Evolutionary conservation across 2,797 vertebrate genomes (phyloP).

Genomic region (Peromyscus attwateri): DNA sequence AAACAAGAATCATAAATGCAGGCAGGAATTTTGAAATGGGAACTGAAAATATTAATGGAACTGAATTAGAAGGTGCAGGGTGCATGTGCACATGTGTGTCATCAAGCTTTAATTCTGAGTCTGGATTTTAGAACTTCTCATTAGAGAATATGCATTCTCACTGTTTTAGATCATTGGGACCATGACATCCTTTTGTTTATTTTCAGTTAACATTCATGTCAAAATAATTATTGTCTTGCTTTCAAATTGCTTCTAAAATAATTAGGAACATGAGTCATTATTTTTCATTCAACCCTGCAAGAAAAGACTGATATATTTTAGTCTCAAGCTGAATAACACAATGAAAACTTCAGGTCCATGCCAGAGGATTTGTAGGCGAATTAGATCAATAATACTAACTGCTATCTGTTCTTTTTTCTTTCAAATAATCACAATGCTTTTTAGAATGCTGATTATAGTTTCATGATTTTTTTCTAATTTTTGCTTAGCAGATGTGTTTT

Average conservation of each 20-base stretch:
- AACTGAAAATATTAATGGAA: slow-evolving; percentile 53
- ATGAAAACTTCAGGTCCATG: not conserved
- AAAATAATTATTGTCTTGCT: slow-evolving; percentile 47
- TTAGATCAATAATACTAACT: slow-evolving; percentile 25
- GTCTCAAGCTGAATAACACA: slow-evolving; percentile 6
- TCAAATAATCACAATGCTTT: slow-evolving; percentile 1
- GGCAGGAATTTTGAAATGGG: slow-evolving; percentile 51
- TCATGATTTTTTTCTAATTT: slow-evolving; percentile 37
- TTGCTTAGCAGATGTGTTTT: slow-evolving; percentile 49
- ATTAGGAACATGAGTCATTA: slow-evolving; percentile 50
- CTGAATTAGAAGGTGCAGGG: not conserved
- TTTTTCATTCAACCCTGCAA: slow-evolving; percentile 36
- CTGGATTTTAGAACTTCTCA: slow-evolving; percentile 7
- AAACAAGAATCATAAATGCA: slow-evolving; percentile 57
- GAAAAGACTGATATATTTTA: not conserved
- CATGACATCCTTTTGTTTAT: slow-evolving; percentile 39
- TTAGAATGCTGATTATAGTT: slow-evolving; percentile 34
- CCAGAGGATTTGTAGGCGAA: slow-evolving; percentile 31
- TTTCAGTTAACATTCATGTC: slow-evolving; percentile 54
- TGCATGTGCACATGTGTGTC: not conserved
- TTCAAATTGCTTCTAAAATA: slow-evolving; percentile 65
- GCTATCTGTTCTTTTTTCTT: slow-evolving; percentile 12
- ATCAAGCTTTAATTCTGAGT: not conserved
- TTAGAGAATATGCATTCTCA: not conserved
- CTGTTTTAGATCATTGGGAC: not conserved